Evolutionary conservation across 2,888 invertebrate species (phyloP), one percentile per base, ranked within the genome.

Genomic region (Carpatolechia fugitivella): DNA sequence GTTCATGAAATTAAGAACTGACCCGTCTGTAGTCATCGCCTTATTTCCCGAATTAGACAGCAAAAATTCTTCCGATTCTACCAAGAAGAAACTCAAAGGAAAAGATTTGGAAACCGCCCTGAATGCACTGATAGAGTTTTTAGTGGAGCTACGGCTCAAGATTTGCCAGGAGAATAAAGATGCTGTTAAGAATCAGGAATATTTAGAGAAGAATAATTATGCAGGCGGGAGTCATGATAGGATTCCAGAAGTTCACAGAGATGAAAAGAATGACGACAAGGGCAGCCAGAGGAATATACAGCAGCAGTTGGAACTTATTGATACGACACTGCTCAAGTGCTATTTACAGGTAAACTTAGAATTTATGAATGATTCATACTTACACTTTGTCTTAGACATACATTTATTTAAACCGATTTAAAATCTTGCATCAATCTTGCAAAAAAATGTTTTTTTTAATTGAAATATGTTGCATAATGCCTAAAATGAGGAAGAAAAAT

Each of bases 261-360:
- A 24, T 4, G 24, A 24, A 33, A 40, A 38, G 31, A 38, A 8
- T 14, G 38, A 60, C 13, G 67, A 66, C 63, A 66, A 65, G 4
- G 24, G 58, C 0, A 70, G 69, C 46, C 82, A 80, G 56, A 78
- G 84, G 55, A 87, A 81, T 55, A 70, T 82, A 0, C 65, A 77
- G 14, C 85, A 89, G 57, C 85, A 85, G 58, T 56, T 98, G 57
- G 98, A 98, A 80, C 95, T 99, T 54, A 98, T 99, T 57, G 99
- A 99, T 78, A 99, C 99, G 0, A 99, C 99, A 0, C 88, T 99
- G 51, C 91, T 99, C 8, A 99, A 99, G 82, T 99, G 99, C 76
- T 99, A 99, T 85, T 91, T 99, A 56, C 96, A 97, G 93, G 97
- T 95, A 82, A 68, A n/a, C n/a, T n/a, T n/a, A n/a, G n/a, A 33